phyloP scores from a whole-genome alignment of 1,140 invertebrate species.

The Drosophila littoralis region DNA sequence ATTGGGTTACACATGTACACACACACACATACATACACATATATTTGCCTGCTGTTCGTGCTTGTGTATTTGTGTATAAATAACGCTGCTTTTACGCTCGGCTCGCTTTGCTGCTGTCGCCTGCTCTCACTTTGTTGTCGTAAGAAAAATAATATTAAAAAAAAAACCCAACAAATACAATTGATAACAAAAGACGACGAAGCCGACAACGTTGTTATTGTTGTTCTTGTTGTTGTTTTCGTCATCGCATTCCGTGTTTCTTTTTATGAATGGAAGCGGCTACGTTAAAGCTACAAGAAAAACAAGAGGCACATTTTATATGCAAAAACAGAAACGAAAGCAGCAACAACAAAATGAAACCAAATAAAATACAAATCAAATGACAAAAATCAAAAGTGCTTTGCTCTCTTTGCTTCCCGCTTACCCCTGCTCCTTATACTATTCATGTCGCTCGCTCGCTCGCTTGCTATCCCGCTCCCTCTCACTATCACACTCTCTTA shows the following conservation, averaged over 20 bases:
- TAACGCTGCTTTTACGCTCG: constrained; percentile 59
- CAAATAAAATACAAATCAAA: constrained; percentile 45
- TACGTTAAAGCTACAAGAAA: constrained; percentile 27
- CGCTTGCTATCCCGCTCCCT: constrained; percentile 2
- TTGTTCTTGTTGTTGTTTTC: constrained; percentile 20
- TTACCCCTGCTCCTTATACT: constrained; percentile 5
- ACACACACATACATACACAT: background rate
- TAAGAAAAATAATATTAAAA: constrained; percentile 40
- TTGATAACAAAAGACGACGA: constrained; percentile 64
- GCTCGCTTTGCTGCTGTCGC: constrained; percentile 23
- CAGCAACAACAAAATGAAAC: constrained; percentile 20
- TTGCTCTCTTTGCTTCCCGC: constrained; percentile 28
- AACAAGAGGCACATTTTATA: constrained; percentile 52
- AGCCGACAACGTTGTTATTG: constrained; percentile 12
- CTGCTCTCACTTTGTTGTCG: constrained; percentile 46
- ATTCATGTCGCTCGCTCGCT: background rate
- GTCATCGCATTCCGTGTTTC: constrained; percentile 36
- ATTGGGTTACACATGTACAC: constrained; percentile 47
- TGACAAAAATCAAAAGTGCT: constrained; percentile 57
- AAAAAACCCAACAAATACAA: constrained; percentile 37
- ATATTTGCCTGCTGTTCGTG: constrained; percentile 38
- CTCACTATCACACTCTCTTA: too few species aligned
- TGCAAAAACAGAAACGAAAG: constrained; percentile 36
- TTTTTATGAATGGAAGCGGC: constrained; percentile 59
- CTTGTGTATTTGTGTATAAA: constrained; percentile 51